Percentiles rank a stretch among this genome's conserved stretches.
These are phyloP conservation scores for Diadegma fenestrale DNA, from an alignment of 2,888 invertebrate species.

Conservation along the genomic window DNA sequence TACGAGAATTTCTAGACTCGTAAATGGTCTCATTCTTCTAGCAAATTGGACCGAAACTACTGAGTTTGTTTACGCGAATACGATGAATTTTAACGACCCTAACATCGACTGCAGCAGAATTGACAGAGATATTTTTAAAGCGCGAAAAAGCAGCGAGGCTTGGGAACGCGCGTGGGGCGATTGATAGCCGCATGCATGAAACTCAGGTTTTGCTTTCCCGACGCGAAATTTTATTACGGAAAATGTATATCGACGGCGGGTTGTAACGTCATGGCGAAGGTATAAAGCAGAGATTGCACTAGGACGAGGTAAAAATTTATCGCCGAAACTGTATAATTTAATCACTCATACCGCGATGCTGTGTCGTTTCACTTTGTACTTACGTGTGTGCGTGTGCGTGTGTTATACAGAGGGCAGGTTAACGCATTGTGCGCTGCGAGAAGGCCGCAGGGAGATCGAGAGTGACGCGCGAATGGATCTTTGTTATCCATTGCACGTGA, in stretches of 20 bases:
- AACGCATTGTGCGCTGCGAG: background rate
- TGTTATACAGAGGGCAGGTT: background rate
- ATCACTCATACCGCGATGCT: background rate
- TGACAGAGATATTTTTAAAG: slow-evolving; percentile 25
- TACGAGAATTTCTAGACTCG: background rate
- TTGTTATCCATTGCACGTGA: background rate
- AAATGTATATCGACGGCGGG: slow-evolving; percentile 5
- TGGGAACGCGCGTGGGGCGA: background rate
- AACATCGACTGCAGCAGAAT: background rate
- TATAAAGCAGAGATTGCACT: slow-evolving; percentile 40
- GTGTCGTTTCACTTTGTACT: background rate
- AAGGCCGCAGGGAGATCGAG: background rate
- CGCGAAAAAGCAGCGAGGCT: slow-evolving; percentile 4
- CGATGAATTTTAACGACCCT: slow-evolving; percentile 50
- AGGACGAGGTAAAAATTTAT: slow-evolving; percentile 42
- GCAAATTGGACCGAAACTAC: background rate
- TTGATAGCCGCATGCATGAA: slow-evolving; percentile 21
- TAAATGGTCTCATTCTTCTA: background rate
- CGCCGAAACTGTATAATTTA: slow-evolving; percentile 45
- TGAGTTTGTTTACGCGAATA: slow-evolving; percentile 31
- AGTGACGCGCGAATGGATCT: slow-evolving; percentile 2
- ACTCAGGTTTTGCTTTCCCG: slow-evolving; percentile 29
- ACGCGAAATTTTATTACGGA: slow-evolving; percentile 20
- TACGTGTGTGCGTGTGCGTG: background rate
- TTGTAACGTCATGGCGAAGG: slow-evolving; percentile 8